Conservation (phyloP, 2,888 invertebrate genomes). For the Epicampocera succincta region DNA sequence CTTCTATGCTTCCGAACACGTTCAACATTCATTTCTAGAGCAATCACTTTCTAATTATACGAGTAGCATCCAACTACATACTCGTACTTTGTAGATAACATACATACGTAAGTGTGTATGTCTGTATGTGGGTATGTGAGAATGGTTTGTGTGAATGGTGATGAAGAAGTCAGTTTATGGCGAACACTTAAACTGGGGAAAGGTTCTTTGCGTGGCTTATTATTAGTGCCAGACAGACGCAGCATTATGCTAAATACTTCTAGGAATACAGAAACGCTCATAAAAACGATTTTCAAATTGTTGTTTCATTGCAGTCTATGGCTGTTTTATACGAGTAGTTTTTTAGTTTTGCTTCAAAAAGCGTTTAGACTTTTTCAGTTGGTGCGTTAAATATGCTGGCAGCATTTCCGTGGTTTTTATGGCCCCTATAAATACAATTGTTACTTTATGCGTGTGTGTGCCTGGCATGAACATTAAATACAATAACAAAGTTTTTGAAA, state of each 20-base stretch:
- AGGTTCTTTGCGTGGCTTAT: slow-evolving; percentile 2
- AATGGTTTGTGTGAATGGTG: neutral
- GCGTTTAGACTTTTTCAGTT: slow-evolving; percentile 60
- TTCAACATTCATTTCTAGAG: slow-evolving; percentile 49
- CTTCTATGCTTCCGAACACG: slow-evolving; percentile 6
- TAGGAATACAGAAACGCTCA: slow-evolving; percentile 17
- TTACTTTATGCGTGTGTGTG: neutral
- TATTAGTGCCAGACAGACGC: slow-evolving; percentile 6
- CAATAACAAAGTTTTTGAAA: slow-evolving; percentile 12
- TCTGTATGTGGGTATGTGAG: no score
- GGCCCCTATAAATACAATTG: slow-evolving; percentile 59
- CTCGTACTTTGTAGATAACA: no score
- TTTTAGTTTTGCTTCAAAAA: slow-evolving; percentile 25
- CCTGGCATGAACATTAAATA: slow-evolving; percentile 24
- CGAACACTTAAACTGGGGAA: slow-evolving; percentile 8
- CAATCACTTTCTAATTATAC: slow-evolving; percentile 70
- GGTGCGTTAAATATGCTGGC: slow-evolving; percentile 69
- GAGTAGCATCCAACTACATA: slow-evolving; percentile 30
- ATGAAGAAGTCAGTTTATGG: slow-evolving; percentile 22
- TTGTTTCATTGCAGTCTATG: slow-evolving; percentile 37
- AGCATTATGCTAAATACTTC: slow-evolving; percentile 13
- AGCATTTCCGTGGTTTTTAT: slow-evolving; percentile 64
- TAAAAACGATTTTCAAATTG: slow-evolving; percentile 32
- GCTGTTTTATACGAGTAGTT: slow-evolving; percentile 44
- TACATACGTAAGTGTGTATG: no score